Evolutionary conservation across 1,140 invertebrate species (phyloP).

Genomic region (Varroa destructor): DNA sequence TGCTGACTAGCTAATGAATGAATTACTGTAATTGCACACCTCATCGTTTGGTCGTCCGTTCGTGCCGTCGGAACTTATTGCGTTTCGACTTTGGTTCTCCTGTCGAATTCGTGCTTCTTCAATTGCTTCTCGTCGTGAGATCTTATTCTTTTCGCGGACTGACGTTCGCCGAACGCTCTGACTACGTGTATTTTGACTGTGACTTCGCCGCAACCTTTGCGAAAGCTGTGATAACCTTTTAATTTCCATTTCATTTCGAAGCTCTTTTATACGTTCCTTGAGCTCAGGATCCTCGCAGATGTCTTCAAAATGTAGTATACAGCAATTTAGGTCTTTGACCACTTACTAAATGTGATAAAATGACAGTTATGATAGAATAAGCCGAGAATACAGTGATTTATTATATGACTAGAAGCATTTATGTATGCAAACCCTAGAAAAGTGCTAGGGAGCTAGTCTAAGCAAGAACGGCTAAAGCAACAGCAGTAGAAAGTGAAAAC

Average conservation of each 20-base stretch:
- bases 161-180: constrained; percentile 83
- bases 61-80: not conserved
- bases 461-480: too few species aligned
- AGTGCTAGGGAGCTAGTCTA: too few species aligned
- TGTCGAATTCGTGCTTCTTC: constrained; percentile 59
- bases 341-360: not conserved
- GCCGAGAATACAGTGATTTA: not conserved
- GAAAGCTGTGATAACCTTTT: constrained; percentile 42
- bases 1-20: too few species aligned
- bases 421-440: not conserved
- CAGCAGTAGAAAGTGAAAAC: too few species aligned
- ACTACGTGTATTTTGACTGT: constrained; percentile 41
- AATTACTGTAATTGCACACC: not conserved
- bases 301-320: constrained; percentile 48
- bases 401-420: constrained; percentile 1
- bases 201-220: constrained; percentile 38
- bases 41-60: constrained; percentile 24
- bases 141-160: constrained; percentile 78
- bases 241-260: constrained; percentile 76
- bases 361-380: not conserved
- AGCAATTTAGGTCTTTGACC: constrained; percentile 24
- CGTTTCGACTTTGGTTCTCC: constrained; percentile 33
- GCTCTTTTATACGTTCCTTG: constrained; percentile 69
- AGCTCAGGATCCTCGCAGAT: constrained; percentile 91
- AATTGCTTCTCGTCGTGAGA: constrained; percentile 83